Base-by-base conservation (phyloP, 2,797 vertebrate species). In the Lepus townsendii region DNA sequence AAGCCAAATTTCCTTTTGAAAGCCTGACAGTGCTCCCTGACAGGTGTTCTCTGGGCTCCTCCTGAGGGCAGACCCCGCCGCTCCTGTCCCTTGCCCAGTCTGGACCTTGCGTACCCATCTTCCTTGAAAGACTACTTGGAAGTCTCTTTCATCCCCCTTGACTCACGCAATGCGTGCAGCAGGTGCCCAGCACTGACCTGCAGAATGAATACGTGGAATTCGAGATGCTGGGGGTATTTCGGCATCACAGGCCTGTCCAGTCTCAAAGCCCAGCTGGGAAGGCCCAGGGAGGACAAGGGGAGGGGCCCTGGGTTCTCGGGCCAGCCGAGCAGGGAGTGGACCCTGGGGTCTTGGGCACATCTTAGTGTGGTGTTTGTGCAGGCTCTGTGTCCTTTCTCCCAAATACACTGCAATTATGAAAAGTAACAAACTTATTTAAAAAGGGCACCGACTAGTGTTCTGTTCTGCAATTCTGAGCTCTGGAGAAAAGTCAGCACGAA, bases 401-500 rank as follows among this genome's bases (percentile, higher is more conserved):
- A 89, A 83, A 85, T 57, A 73, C 63, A 90, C 54, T n/a, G 73
- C 17, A 50, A 77, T 47, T 47, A 47, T 47, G 8, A 73, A 93
- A 0, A 68, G 80, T 57, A 57, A 50, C 32, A 52, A 91, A 88
- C 72, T 76, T 47, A 47, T 47, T 84, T 75, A 88, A 86, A 86
- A 72, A 19, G 27, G 26, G 1, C 57, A 71, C 63, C 78, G 62
- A 84, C 26, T 54, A 80, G 26, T 6, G 47, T 20, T 77, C 26
- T 17, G 50, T 35, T 88, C 84, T 77, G 77, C 91, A 86, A 83
- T 91, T 32, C 42, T 30, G 30, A 85, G 52, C 42, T 82, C 30
- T 76, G 27, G 69, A 83, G 27, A 73, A 83, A 76, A 95, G 60
- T 17, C 88, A 80, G 77, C 60, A 47, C 69, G 72, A 88, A 52